Percentiles rank a stretch among this genome's conserved stretches.
These are phyloP conservation scores for Myripristis jacobus DNA, from an alignment of 2,797 vertebrate species.

Conservation along the genomic window DNA sequence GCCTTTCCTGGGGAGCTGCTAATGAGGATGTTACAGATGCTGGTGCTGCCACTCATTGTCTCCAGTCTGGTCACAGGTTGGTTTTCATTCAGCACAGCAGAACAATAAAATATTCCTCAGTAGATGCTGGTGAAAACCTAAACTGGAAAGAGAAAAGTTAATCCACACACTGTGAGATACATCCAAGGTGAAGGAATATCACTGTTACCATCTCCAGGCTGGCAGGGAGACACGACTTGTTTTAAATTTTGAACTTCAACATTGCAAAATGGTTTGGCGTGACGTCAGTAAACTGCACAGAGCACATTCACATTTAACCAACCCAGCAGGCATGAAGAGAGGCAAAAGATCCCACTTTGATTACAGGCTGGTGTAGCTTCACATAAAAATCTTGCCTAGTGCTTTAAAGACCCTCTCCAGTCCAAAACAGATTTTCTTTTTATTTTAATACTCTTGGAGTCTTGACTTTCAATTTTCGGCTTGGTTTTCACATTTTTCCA, in stretches of 20 bases:
- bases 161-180: not conserved
- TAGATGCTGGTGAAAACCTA: not conserved
- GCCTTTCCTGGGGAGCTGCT: slow-evolving; percentile 96
- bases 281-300: not conserved
- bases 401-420: too few species aligned
- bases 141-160: not conserved
- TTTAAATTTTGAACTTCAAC: not conserved
- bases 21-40: slow-evolving; percentile 98
- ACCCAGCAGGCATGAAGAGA: too few species aligned
- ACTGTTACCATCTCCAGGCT: not conserved
- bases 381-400: too few species aligned
- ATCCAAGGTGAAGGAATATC: not conserved
- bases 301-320: too few species aligned
- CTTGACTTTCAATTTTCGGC: too few species aligned
- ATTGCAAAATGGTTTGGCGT: not conserved
- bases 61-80: slow-evolving; percentile 97
- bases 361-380: too few species aligned
- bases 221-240: not conserved
- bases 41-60: slow-evolving; percentile 95
- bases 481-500: too few species aligned
- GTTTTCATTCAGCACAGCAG: slow-evolving; percentile 11
- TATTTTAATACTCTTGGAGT: too few species aligned
- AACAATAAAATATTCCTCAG: slow-evolving; percentile 1
- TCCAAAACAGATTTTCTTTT: too few species aligned
- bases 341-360: too few species aligned